Percentiles rank a stretch among this genome's conserved stretches.
phyloP scores from a whole-genome alignment of 2,113 vertebrate species.

The Microcebus lehilahytsara region DNA sequence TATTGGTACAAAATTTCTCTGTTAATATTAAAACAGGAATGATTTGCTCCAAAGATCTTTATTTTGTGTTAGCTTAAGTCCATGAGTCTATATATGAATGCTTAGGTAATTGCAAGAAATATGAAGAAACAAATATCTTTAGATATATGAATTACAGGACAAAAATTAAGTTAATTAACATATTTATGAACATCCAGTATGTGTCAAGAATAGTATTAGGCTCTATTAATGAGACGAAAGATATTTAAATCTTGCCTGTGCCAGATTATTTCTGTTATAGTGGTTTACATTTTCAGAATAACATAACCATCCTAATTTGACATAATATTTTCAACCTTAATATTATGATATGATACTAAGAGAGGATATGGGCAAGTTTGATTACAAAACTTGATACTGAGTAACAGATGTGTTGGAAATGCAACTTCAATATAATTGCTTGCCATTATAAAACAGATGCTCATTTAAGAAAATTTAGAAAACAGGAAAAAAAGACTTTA shows the following conservation, averaged over 20 bases:
- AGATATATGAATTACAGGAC: background rate
- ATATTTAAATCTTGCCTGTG: slow-evolving; percentile 22
- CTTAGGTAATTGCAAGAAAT: background rate
- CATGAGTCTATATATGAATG: background rate
- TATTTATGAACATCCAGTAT: background rate
- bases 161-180: slow-evolving; percentile 20
- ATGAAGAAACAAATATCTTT: background rate
- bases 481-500: background rate
- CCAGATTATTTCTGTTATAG: background rate
- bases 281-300: slow-evolving; percentile 31
- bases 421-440: background rate
- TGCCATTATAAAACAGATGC: background rate
- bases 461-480: slow-evolving; percentile 31
- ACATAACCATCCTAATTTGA: background rate
- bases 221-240: slow-evolving; percentile 11
- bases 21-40: slow-evolving; percentile 27
- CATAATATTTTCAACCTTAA: background rate
- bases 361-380: background rate
- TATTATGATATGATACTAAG: background rate
- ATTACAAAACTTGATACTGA: background rate
- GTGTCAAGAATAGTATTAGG: background rate
- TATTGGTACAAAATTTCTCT: background rate
- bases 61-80: slow-evolving; percentile 33
- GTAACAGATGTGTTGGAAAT: background rate
- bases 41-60: background rate